Evolutionary conservation across 2,888 invertebrate genomes (phyloP), one percentile per base, ranked within the genome.

Genomic region (Cerceris ruficornis): DNA sequence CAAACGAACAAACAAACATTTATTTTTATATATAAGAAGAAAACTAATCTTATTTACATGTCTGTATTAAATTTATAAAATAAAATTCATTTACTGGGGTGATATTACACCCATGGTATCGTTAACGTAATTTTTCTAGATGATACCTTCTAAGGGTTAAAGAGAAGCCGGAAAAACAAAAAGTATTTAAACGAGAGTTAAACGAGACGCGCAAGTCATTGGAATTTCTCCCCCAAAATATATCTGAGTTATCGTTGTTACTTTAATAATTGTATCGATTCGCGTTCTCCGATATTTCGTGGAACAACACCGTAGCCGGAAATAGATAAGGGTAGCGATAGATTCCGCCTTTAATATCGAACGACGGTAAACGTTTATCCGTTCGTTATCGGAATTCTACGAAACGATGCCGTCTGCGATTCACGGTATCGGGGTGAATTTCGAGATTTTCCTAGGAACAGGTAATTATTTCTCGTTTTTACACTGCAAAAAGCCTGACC

Each of bases 401-500:
- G 54, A 52, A 60, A 54, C 17, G 41, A 65, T 43, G 39, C 39
- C 15, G 41, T 58, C 42, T 13, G 46, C 42, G 50, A 50, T 57
- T 42, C 28, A 8, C 57, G 69, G 17, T 52, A 39, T 13, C 43
- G 59, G 17, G 8, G 15, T 15, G 59, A 59, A 50, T 49, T n/a
- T 54, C 42, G 28, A 42, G 58, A 43, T 69, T 55, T 41, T 41
- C 15, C 15, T 28, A 14, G 46, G 61, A 65, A 50, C 55, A 11
- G 68, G 15, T 72, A 75, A 66, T 62, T 66, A 68, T 75, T 78
- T 59, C 42, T 70, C 43, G 54, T 66, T 71, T 65, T 71, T 52
- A 59, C 69, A 28, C 69, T 73, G 58, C 28, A 50, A 67, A 64
- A 74, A 74, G 28, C 60, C n/a, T 55, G 17, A 42, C 17, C n/a